These are phyloP conservation scores for human (Homo sapiens) DNA, from an alignment of 2,113 vertebrate species.

Conservation along the genomic window GRCh38 chr5:26248001-26248500, in stretches of 20 bases:
- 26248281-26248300: not conserved
- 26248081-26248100: not conserved
- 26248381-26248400: not conserved
- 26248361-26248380: not conserved
- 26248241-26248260: not conserved
- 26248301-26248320: not conserved
- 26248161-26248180: not conserved
- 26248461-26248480: not conserved
- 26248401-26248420: not conserved
- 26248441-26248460: fast-evolving
- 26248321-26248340: not conserved
- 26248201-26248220: not conserved
- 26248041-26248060: not conserved
- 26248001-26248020: not conserved
- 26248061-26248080: not conserved
- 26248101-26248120: not conserved
- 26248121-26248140: not conserved
- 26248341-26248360: not conserved
- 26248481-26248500: not conserved
- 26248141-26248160: fast-evolving
- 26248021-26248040: not conserved
- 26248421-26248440: not conserved
- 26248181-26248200: not conserved
- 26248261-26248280: not conserved
- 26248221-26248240: not conserved